A percentile compares a stretch with the other conserved stretches of the same genome.
phyloP scores from a whole-genome alignment of 2,113 vertebrate species.

The Jacana jacana region DNA sequence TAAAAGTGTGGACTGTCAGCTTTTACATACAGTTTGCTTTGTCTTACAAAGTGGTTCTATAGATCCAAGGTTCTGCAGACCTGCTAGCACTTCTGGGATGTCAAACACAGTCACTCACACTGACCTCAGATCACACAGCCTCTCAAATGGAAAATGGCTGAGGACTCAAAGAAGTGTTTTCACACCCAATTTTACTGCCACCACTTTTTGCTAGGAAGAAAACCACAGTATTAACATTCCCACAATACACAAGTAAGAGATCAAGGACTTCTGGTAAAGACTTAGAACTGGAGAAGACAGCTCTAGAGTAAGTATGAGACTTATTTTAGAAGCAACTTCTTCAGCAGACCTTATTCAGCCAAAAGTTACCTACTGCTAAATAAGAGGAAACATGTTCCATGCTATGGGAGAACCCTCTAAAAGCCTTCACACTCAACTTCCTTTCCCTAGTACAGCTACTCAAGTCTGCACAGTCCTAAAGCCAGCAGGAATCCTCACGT shows the following conservation, averaged over 20 bases:
- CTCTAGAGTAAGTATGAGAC: background rate
- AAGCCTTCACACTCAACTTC: background rate
- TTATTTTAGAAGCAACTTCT: background rate
- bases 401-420: background rate
- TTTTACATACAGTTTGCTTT: background rate
- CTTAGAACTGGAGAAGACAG: background rate
- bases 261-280: background rate
- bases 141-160: background rate
- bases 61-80: background rate
- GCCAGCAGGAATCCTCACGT: background rate
- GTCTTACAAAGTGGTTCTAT: background rate
- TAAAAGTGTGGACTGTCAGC: background rate
- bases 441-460: background rate
- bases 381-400: background rate
- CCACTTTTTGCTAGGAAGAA: background rate
- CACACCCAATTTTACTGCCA: background rate
- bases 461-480: background rate
- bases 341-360: background rate
- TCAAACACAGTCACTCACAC: background rate
- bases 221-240: background rate
- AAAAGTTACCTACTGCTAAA: background rate
- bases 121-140: background rate
- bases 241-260: background rate
- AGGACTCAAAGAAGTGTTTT: background rate
- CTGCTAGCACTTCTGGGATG: accelerated